Evolutionary conservation across 2,113 vertebrate genomes (phyloP).

Genomic region (Podiceps cristatus): DNA sequence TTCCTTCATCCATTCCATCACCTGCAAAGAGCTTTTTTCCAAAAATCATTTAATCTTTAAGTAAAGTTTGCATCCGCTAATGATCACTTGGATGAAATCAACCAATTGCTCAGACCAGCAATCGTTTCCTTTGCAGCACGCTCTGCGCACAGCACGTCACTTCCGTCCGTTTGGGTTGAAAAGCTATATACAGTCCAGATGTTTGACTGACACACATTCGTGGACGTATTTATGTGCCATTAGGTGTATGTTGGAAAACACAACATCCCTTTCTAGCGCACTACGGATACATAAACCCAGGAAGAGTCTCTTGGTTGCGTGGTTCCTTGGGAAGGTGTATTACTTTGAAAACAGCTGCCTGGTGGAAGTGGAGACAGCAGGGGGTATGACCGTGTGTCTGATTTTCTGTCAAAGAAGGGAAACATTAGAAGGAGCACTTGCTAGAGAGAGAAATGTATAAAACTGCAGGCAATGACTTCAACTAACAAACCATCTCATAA

Average conservation of each 20-base stretch:
- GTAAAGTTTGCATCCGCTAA: neutral
- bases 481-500: neutral
- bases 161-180: neutral
- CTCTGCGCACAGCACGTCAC: neutral
- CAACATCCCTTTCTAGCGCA: neutral
- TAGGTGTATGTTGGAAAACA: neutral
- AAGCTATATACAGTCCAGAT: neutral
- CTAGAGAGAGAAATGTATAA: neutral
- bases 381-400: neutral
- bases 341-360: slow-evolving; percentile 32
- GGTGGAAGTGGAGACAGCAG: neutral
- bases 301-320: neutral
- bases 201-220: neutral
- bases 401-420: slow-evolving; percentile 29
- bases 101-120: neutral
- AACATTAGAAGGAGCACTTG: slow-evolving; percentile 16
- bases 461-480: slow-evolving; percentile 9
- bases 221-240: neutral
- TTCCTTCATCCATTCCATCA: neutral
- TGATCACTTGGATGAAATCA: neutral
- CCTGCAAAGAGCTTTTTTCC: neutral
- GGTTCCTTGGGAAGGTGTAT: neutral
- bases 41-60: neutral
- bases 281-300: neutral
- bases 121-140: neutral